Percentiles rank a stretch among this genome's conserved stretches.
phyloP scores from a whole-genome alignment of 2,113 vertebrate species.

The Sprattus sprattus region DNA sequence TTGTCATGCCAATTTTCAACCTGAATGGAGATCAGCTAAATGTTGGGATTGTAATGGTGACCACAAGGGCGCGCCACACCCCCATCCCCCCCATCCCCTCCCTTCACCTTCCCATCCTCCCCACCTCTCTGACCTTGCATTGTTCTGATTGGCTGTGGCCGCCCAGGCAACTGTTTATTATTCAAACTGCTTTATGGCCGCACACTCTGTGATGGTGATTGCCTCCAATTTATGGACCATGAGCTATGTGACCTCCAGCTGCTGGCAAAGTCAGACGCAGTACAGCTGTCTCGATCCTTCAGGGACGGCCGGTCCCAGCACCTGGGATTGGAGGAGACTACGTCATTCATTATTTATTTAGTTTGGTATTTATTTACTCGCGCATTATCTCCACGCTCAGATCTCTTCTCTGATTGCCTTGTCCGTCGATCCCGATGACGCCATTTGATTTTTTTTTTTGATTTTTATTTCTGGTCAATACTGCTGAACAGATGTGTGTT shows the following conservation, averaged over 20 bases:
- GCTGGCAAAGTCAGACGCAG: background rate
- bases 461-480: no score
- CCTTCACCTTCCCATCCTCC: background rate
- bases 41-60: constrained; percentile 48
- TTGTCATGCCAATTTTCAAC: constrained; percentile 44
- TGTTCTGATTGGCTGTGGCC: background rate
- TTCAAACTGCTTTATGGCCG: background rate
- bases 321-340: background rate
- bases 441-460: no score
- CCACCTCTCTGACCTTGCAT: background rate
- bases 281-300: background rate
- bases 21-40: constrained; percentile 22
- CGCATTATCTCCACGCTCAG: background rate
- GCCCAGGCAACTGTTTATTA: background rate
- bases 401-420: background rate
- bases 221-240: background rate
- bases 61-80: constrained; percentile 61
- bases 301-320: background rate
- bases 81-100: background rate
- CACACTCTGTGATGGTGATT: background rate
- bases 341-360: background rate
- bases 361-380: no score
- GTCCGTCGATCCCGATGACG: background rate
- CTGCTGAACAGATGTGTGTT: no score
- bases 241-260: background rate